Conservation (phyloP, 2,113 vertebrate genomes). For the Menura novaehollandiae region DNA sequence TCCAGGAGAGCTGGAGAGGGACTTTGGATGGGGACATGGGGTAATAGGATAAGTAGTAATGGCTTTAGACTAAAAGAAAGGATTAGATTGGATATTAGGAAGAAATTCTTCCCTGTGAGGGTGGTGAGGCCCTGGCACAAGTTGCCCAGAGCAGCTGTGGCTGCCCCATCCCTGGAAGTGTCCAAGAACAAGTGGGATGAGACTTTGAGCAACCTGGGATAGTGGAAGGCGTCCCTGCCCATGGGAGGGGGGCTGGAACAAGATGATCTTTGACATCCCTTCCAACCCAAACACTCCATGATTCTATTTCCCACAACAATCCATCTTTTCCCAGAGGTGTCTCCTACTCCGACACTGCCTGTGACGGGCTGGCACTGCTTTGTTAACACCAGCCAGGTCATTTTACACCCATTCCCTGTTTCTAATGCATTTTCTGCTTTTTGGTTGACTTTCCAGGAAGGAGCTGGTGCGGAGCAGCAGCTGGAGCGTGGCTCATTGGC, state of each 20-base stretch:
- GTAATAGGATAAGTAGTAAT: neutral
- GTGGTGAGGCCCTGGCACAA: neutral
- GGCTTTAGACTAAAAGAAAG: neutral
- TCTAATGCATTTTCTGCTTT: neutral
- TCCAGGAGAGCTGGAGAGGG: neutral
- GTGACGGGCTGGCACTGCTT: neutral
- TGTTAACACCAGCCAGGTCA: neutral
- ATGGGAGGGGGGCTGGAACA: neutral
- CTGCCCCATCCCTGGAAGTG: neutral
- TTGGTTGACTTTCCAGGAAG: neutral
- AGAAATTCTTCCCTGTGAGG: neutral
- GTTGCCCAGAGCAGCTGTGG: neutral
- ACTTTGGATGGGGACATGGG: too few relatives aligned
- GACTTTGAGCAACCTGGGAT: neutral
- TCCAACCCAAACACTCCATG: neutral
- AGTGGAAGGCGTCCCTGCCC: neutral
- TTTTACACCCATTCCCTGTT: neutral
- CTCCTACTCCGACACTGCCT: neutral
- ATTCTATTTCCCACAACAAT: neutral
- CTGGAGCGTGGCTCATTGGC: neutral
- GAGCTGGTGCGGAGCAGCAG: neutral
- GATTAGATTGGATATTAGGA: neutral
- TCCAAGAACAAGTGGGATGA: neutral
- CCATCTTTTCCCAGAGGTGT: neutral
- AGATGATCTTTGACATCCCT: neutral